Percentiles rank a stretch among this genome's conserved stretches.
These are phyloP conservation scores for Drosophila longiperda DNA, from an alignment of 2,888 invertebrate species.

Conservation along the genomic window DNA sequence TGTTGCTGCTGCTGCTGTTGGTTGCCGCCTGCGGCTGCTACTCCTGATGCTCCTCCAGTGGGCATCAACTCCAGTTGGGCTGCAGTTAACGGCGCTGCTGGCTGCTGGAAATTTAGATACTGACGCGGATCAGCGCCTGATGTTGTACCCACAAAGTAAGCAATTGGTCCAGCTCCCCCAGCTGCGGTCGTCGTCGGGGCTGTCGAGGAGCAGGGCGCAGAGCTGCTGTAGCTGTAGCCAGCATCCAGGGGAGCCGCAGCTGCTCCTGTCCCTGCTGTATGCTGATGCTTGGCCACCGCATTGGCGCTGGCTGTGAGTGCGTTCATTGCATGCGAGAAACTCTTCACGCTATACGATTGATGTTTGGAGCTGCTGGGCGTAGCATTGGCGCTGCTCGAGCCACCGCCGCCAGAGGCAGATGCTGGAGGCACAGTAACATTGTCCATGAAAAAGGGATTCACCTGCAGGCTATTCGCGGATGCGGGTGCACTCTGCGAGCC, in stretches of 20 bases:
- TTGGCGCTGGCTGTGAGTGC: slow-evolving; percentile 77
- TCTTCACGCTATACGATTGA: slow-evolving; percentile 83
- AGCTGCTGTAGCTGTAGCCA: slow-evolving; percentile 76
- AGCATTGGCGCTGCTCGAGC: slow-evolving; percentile 71
- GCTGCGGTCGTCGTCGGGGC: slow-evolving; percentile 20
- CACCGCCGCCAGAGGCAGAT: neutral
- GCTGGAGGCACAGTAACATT: slow-evolving; percentile 38
- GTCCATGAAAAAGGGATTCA: slow-evolving; percentile 84
- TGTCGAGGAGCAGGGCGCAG: slow-evolving; percentile 71
- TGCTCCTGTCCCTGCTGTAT: slow-evolving; percentile 37
- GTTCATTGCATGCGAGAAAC: slow-evolving; percentile 82
- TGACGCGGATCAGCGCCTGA: slow-evolving; percentile 70
- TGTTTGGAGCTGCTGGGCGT: slow-evolving; percentile 82
- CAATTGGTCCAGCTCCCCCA: slow-evolving; percentile 38
- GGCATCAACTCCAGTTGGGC: slow-evolving; percentile 67
- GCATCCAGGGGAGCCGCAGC: slow-evolving; percentile 22
- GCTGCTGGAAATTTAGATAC: slow-evolving; percentile 76
- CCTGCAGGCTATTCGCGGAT: slow-evolving; percentile 81
- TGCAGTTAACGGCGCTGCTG: slow-evolving; percentile 70
- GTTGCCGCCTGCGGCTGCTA: slow-evolving; percentile 3
- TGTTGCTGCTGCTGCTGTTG: slow-evolving; percentile 83
- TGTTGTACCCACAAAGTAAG: slow-evolving; percentile 60
- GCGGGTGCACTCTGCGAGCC: slow-evolving; percentile 83
- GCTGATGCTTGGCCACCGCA: slow-evolving; percentile 55
- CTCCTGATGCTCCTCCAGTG: slow-evolving; percentile 31